Conservation (phyloP, 1,140 invertebrate species). For the Semibalanus balanoides region DNA sequence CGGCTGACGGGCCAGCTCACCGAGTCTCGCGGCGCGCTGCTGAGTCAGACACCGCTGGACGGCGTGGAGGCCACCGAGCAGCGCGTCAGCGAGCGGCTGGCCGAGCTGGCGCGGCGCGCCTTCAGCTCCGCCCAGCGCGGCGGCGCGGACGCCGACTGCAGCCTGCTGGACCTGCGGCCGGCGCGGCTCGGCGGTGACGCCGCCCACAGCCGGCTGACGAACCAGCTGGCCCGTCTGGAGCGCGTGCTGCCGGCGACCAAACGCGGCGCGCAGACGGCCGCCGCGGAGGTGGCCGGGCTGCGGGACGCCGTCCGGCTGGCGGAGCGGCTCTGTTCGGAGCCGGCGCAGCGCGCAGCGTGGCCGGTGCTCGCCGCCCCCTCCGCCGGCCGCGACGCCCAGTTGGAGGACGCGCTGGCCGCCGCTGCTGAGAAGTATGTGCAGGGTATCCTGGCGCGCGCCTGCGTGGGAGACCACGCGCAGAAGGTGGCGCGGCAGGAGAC, state of each 20-base stretch:
- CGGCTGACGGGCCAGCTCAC: neutral
- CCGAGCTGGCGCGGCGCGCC: neutral
- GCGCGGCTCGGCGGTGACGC: neutral
- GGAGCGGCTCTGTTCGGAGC: neutral
- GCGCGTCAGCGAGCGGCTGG: neutral
- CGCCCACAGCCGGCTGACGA: neutral
- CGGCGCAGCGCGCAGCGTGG: no score
- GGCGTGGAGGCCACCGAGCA: neutral
- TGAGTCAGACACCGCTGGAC: neutral
- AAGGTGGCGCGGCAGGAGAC: neutral
- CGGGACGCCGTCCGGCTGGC: neutral
- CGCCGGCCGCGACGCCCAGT: neutral
- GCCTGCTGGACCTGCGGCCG: slow-evolving; percentile 1
- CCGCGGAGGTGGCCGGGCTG: neutral
- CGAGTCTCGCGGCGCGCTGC: neutral
- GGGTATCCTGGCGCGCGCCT: neutral
- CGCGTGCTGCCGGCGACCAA: neutral
- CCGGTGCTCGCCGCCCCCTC: no score
- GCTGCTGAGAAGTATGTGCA: neutral
- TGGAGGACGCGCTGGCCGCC: neutral
- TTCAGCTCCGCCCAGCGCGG: neutral
- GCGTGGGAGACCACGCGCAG: neutral
- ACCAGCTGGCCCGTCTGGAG: neutral
- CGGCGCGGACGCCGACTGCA: neutral
- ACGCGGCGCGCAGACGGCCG: neutral